Conservation (phyloP, 2,888 invertebrate species). For the Siphlonurus alternatus region DNA sequence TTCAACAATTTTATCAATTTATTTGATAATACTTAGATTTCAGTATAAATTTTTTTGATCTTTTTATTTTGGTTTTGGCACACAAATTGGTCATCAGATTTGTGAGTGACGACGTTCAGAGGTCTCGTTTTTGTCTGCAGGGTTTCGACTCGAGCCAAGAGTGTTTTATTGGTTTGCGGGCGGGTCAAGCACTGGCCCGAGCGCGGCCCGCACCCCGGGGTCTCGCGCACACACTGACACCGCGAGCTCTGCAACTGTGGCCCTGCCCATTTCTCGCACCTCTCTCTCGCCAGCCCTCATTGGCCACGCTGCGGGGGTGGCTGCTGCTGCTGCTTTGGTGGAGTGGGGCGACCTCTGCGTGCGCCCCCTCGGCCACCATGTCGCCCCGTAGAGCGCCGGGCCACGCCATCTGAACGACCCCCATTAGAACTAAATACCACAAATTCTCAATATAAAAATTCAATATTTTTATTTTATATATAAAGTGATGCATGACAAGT, state of each 20-base stretch:
- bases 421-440: background rate
- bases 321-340: background rate
- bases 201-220: conserved; percentile 5
- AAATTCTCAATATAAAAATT: too few species aligned
- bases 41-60: too few species aligned
- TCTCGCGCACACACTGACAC: background rate
- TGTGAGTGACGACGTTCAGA: too few species aligned
- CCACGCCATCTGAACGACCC: background rate
- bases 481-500: too few species aligned
- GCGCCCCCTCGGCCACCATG: background rate
- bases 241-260: conserved; percentile 6
- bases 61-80: too few species aligned
- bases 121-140: background rate
- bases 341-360: background rate
- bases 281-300: background rate
- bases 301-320: background rate
- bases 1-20: too few species aligned
- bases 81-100: too few species aligned
- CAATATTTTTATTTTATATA: too few species aligned
- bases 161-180: background rate
- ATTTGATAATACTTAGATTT: too few species aligned
- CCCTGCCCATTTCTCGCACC: conserved; percentile 11
- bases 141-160: background rate
- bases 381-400: background rate
- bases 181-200: background rate